Base-by-base conservation (phyloP, 1,140 invertebrate species). In the Epicauta chinensis region DNA sequence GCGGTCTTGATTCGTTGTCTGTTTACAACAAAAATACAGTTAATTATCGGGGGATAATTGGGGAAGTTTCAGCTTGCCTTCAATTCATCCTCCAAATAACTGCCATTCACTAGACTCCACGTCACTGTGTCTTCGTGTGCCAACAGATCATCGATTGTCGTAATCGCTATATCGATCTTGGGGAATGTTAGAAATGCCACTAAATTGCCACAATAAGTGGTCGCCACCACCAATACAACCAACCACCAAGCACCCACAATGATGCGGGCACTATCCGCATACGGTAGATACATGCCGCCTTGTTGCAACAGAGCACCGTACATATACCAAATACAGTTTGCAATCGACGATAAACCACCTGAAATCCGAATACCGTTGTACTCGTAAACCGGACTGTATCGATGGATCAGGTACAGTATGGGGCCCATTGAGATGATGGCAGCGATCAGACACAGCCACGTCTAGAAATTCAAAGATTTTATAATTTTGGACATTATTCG, bases 171-270 rank as follows among this genome's bases (percentile, higher is more conserved):
- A 63, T 91, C 84, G 63, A 90, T 86, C 67, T 87, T 85, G 0
- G 92, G 91, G 66, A 96, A 95, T 0, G 93, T 96, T 6, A 97
- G 76, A 65, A 93, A 93, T 3, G 93, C 93, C 0, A 96, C 91
- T 16, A 97, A 76, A 71, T 91, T 94, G 4, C 92, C 92, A 32
- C 88, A 91, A 71, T 96, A 97, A 0, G 91, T 93, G 2, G 93
- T 93, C 0, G 93, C 86, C 0, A 94, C 75, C 0, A 96, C 86
- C 48, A 96, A 78, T 2, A 93, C 91, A 10, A 93, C 87, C 10
- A 97, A 67, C 92, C 93, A 96, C 93, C 93, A 97, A 3, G 89
- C 83, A 0, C 88, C 89, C 0, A 96, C 81, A 1, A 96, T 74
- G 2, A 94, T 63, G n/a, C 92, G 77, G n/a, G 89, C 89, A 58